Conservation (phyloP, 1,140 invertebrate species). For the Chironomus tepperi region DNA sequence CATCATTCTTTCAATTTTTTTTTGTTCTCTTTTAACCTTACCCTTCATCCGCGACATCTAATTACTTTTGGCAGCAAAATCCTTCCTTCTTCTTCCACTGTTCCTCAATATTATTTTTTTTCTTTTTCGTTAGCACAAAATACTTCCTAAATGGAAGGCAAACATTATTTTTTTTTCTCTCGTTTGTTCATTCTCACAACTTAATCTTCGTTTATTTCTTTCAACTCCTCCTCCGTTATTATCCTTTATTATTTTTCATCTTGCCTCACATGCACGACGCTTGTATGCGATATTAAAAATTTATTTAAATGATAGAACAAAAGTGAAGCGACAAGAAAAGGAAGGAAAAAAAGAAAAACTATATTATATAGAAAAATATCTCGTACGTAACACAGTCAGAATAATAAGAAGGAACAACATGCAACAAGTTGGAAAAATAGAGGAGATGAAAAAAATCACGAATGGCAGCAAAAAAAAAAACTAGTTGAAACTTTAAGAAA, state of each 20-base stretch:
- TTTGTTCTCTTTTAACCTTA: not conserved
- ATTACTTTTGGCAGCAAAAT: not conserved
- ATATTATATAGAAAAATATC: not conserved
- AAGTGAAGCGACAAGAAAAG: too few relatives aligned
- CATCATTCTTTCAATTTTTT: not conserved
- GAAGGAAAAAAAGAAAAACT: not conserved
- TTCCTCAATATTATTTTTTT: not conserved
- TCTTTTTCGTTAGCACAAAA: too few relatives aligned
- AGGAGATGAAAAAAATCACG: not conserved
- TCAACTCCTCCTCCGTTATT: not conserved
- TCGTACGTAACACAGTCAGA: not conserved
- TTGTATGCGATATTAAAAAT: too few relatives aligned
- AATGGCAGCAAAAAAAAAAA: too few relatives aligned
- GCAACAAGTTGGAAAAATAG: not conserved
- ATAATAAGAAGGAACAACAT: constrained; percentile 7
- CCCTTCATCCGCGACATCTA: not conserved
- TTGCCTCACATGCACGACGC: not conserved
- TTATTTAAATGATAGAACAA: too few relatives aligned
- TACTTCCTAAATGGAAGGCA: too few relatives aligned
- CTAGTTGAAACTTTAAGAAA: not conserved
- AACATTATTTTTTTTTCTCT: too few relatives aligned
- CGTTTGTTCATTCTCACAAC: too few relatives aligned
- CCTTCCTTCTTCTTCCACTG: not conserved
- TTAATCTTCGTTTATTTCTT: too few relatives aligned
- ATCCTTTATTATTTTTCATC: not conserved